Base-by-base conservation (phyloP, 2,113 vertebrate genomes). In the Pavo muticus region DNA sequence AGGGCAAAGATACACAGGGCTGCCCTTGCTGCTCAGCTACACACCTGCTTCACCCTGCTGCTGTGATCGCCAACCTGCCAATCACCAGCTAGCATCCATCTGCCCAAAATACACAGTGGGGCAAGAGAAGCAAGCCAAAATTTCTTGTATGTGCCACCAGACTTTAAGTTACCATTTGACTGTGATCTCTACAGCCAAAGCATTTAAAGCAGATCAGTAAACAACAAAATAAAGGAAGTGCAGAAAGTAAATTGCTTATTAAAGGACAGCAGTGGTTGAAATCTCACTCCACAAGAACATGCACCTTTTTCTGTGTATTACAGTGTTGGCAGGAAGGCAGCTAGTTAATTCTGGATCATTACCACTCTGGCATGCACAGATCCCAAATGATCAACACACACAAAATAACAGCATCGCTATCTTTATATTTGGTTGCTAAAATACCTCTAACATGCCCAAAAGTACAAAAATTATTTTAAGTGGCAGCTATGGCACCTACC, bases 401-500 rank as follows among this genome's bases (percentile, higher is more conserved):
- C 20, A 40, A 91, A 93, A 65, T 44, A 91, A 18, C 4, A 85
- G 32, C 45, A 77, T 37, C 56, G 37, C 11, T 0, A 0, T 70
- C 75, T 86, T 85, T 54, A 48, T 39, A 74, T 59, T 37, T 71
- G 27, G 45, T 75, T 95, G 70, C 44, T 81, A 82, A 87, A 95
- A 91, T 64, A 87, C 9, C 14, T 71, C 61, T n/a, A 61, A 61
- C 24, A 29, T 32, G n/a, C 35, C 39, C 70, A 14, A 63, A 67
- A 37, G 9, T 42, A 77, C 78, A 39, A 73, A 27, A 42, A 44
- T 56, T 63, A 86, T 78, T 86, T 72, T 24, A 92, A 72, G 59
- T 44, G 64, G 82, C 61, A 92, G 35, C 52, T 81, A 64, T 15
- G 37, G 71, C 27, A 52, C 88, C 73, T 65, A 84, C 39, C 32